phyloP scores from a whole-genome alignment of 2,113 vertebrate species.

The Helogale parvula region DNA sequence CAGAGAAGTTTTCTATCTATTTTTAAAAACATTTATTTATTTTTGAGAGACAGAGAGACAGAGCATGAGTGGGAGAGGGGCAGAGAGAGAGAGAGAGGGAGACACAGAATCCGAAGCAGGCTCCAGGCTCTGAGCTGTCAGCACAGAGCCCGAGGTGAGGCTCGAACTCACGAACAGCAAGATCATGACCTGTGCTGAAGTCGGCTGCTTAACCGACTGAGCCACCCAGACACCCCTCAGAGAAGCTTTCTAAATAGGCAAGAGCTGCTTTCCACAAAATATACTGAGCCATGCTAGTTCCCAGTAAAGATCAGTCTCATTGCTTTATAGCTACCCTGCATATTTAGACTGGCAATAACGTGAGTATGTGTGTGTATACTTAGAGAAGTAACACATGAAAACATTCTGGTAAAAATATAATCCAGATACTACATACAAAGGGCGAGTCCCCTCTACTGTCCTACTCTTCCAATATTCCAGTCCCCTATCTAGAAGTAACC shows the following conservation, averaged over 20 bases:
- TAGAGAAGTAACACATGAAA: constrained; percentile 9
- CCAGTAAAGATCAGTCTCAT: neutral
- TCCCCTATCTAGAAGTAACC: neutral
- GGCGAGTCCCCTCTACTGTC: neutral
- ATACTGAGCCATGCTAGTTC: neutral
- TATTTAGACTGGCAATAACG: neutral
- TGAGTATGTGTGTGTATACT: neutral
- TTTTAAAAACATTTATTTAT: too few relatives aligned
- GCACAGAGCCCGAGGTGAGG: too few relatives aligned
- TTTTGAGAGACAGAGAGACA: too few relatives aligned
- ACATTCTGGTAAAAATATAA: constrained; percentile 41
- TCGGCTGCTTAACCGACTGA: too few relatives aligned
- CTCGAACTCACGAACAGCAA: too few relatives aligned
- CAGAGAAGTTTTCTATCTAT: constrained; percentile 1
- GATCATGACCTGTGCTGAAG: too few relatives aligned
- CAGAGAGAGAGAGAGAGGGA: too few relatives aligned
- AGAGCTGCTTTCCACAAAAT: constrained; percentile 49
- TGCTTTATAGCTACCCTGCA: neutral
- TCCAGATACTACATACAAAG: constrained; percentile 40
- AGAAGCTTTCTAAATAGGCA: constrained; percentile 43
- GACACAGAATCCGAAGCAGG: too few relatives aligned
- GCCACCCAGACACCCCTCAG: neutral
- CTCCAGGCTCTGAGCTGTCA: too few relatives aligned
- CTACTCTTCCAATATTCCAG: constrained; percentile 19
- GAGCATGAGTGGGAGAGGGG: too few relatives aligned